Base-by-base conservation (phyloP, 2,113 vertebrate species). In the Paradisaea rubra region DNA sequence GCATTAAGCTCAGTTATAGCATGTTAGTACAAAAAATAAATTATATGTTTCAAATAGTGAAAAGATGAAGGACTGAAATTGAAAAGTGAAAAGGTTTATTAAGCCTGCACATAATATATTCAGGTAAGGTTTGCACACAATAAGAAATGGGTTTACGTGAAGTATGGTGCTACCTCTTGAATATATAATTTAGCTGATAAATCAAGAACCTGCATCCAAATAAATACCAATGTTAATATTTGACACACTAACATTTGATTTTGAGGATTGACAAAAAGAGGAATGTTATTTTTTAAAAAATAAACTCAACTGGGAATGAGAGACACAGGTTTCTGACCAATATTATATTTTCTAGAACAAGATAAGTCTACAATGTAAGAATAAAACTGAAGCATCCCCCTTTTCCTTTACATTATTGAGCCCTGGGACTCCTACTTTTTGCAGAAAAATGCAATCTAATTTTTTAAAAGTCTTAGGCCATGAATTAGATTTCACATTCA, bases 341-440 rank as follows among this genome's bases (percentile, higher is more conserved):
- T 14, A 25, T 21, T 22, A 0, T 41, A 5, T 80, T 88, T 86
- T 60, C 39, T 61, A 44, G 24, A 45, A 6, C 0, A 37, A 71
- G 17, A 10, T 41, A 28, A 71, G 56, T 60, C 7, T 31, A 4
- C 16, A 25, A 2, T 30, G 6, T 28, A 31, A 18, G 45, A 65
- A n/a, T 28, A 73, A 87, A 91, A 21, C 1, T 6, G 21, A 31
- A 74, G 0, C 14, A 25, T 60, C 10, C 9, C 0, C 0, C 45
- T 76, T 84, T 74, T 4, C 5, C 31, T 76, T 39, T 10, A 5
- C 1, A 9, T 21, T 60, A 18, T 23, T 45, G 4, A 50, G 16
- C 8, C 8, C 9, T 79, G 17, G 4, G 24, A 27, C 10, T 45
- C 64, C 14, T 54, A 1, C 0, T 8, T 88, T 86, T 77, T n/a